These are phyloP conservation scores for Toxotes lorentzi DNA, from an alignment of 2,797 vertebrate genomes.

Conservation along the genomic window DNA sequence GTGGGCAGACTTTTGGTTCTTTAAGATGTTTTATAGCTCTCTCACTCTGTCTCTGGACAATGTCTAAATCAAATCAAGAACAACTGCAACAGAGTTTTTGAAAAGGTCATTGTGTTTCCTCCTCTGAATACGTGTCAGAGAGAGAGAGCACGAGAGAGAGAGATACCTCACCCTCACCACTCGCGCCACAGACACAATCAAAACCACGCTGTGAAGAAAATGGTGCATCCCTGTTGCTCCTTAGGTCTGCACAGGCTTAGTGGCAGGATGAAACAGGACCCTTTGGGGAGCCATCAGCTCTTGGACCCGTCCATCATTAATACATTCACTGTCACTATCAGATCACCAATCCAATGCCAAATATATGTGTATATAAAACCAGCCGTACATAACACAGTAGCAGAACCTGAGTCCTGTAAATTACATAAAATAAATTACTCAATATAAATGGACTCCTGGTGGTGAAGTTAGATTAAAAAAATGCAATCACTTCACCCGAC, in stretches of 20 bases:
- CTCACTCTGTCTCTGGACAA: slow-evolving; percentile 5
- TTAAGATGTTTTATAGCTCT: slow-evolving; percentile 1
- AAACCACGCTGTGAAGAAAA: not conserved
- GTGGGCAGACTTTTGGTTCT: slow-evolving; percentile 15
- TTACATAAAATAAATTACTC: no score
- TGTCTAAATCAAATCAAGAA: slow-evolving; percentile 32
- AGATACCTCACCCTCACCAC: not conserved
- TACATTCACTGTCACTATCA: not conserved
- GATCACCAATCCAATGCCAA: not conserved
- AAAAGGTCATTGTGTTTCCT: slow-evolving; percentile 32
- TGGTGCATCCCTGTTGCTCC: not conserved
- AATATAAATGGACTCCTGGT: no score
- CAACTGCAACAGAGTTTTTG: slow-evolving; percentile 13
- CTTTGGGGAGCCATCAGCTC: not conserved
- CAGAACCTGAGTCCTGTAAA: not conserved
- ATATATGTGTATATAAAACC: not conserved
- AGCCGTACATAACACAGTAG: not conserved
- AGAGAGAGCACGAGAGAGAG: not conserved
- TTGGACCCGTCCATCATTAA: not conserved
- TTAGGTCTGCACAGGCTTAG: not conserved
- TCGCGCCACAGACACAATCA: not conserved
- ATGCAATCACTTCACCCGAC: no score
- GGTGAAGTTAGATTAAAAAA: no score
- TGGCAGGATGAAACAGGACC: not conserved
- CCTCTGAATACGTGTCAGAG: not conserved